Evolutionary conservation across 1,140 invertebrate species (phyloP).

Genomic region (Papilio polytes): DNA sequence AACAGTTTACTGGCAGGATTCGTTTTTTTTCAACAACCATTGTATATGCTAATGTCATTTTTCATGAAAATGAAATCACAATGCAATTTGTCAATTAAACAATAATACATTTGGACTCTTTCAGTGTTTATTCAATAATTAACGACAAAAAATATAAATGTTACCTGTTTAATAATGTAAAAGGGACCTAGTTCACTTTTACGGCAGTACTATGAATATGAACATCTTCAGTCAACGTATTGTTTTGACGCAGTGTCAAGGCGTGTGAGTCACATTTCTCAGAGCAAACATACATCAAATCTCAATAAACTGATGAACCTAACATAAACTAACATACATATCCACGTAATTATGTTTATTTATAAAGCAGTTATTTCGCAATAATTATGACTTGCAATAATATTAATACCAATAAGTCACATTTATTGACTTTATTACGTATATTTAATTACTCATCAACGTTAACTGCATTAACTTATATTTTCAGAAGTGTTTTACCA

Average conservation of each 20-base stretch:
- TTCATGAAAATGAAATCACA: background rate
- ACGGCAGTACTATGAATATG: slow-evolving; percentile 17
- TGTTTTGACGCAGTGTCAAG: slow-evolving; percentile 23
- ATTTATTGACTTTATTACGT: slow-evolving; percentile 1
- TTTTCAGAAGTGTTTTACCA: no score
- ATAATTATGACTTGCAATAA: slow-evolving; percentile 15
- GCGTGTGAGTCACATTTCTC: slow-evolving; percentile 27
- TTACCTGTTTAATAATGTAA: background rate
- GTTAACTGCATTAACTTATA: no score
- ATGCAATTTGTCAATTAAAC: background rate
- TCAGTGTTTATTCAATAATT: background rate
- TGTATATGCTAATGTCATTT: background rate
- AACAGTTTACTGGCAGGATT: no score
- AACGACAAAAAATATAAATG: background rate
- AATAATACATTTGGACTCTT: background rate
- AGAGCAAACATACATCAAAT: slow-evolving; percentile 27
- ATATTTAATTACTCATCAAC: background rate
- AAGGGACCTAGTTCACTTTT: background rate
- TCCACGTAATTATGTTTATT: slow-evolving; percentile 17
- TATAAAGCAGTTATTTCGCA: slow-evolving; percentile 17
- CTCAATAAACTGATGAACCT: slow-evolving; percentile 16
- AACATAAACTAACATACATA: slow-evolving; percentile 11
- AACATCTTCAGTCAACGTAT: slow-evolving; percentile 19
- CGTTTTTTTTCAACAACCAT: no score
- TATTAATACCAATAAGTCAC: background rate